Evolutionary conservation across 2,113 vertebrate species (phyloP).

Genomic region (Egretta garzetta): DNA sequence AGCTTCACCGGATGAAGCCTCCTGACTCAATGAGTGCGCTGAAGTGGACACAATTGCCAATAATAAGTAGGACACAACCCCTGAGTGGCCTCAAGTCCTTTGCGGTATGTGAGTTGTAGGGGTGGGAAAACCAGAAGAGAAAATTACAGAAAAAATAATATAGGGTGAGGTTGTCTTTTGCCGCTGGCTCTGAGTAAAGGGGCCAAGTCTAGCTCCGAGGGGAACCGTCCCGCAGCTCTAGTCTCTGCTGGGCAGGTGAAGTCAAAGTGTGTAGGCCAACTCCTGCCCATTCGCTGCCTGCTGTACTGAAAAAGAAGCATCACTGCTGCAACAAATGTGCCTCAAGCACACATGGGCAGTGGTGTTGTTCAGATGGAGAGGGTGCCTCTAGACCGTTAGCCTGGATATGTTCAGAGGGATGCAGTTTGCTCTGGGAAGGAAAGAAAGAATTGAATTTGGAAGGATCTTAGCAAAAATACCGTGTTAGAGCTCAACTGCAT

Average conservation of each 20-base stretch:
- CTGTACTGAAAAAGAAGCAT: not conserved
- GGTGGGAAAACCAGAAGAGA: not conserved
- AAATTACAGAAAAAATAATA: not conserved
- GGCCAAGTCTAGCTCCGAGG: not conserved
- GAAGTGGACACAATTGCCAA: not conserved
- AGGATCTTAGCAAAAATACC: not conserved
- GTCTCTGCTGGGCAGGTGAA: not conserved
- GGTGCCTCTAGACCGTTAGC: not conserved
- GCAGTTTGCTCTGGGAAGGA: not conserved
- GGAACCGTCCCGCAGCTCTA: not conserved
- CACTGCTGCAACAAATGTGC: not conserved
- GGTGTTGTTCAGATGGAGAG: not conserved
- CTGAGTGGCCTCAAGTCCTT: not conserved
- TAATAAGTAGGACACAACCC: not conserved
- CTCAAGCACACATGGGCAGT: not conserved
- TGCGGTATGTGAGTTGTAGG: not conserved
- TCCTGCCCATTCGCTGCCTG: fast-evolving
- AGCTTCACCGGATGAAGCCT: not conserved
- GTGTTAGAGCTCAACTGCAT: not conserved
- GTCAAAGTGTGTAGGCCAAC: not conserved
- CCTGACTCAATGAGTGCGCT: not conserved
- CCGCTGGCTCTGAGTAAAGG: not conserved
- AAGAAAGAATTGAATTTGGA: too few species aligned
- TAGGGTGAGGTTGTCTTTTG: not conserved
- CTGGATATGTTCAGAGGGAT: not conserved